phyloP scores from a whole-genome alignment of 92 coral and sea anemone species.

The Bergia puertoricense region DNA sequence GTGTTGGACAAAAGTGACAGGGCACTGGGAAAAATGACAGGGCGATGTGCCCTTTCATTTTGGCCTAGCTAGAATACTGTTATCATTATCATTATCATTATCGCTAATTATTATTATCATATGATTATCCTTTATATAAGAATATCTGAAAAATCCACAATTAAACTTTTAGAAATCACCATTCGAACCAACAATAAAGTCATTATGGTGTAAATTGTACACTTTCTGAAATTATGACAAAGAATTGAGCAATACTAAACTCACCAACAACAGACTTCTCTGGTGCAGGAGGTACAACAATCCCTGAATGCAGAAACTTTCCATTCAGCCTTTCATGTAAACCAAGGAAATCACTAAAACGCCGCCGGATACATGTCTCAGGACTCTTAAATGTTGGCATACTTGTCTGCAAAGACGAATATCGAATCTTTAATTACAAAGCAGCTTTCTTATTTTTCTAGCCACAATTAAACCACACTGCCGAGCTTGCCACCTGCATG shows the following conservation, averaged over 20 bases:
- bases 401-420: conserved; percentile 67
- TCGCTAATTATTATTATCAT: too few relatives aligned
- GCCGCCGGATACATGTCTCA: conserved; percentile 78
- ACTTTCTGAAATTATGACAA: neutral
- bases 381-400: conserved; percentile 91
- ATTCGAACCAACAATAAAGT: too few relatives aligned
- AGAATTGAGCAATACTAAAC: conserved; percentile 6
- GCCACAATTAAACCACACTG: too few relatives aligned
- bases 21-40: too few relatives aligned
- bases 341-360: conserved; percentile 99
- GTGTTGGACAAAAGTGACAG: too few relatives aligned
- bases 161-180: too few relatives aligned
- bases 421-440: neutral
- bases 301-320: conserved; percentile 85
- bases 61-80: too few relatives aligned
- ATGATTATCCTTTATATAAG: too few relatives aligned
- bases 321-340: conserved; percentile 84
- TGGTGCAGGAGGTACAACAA: conserved; percentile 97
- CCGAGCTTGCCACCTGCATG: too few relatives aligned
- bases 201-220: neutral
- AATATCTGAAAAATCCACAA: too few relatives aligned
- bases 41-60: too few relatives aligned
- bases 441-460: neutral
- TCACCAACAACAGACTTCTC: conserved; percentile 96
- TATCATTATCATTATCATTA: too few relatives aligned